Evolutionary conservation across 2,888 invertebrate species (phyloP).

Genomic region (Electrophaes corylata): DNA sequence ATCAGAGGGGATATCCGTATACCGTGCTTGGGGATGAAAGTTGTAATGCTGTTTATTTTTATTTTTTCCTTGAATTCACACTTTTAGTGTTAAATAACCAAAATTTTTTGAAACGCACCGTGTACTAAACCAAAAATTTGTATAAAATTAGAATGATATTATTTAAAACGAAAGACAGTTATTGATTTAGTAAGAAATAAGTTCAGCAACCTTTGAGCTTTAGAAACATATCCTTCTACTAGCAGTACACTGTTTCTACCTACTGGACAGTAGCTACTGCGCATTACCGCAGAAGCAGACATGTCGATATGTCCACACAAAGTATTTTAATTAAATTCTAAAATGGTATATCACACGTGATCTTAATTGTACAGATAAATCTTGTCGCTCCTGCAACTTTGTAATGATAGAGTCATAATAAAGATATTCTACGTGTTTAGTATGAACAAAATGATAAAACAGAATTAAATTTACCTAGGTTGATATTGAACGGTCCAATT

Average conservation of each 20-base stretch:
- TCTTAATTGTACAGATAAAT: conserved; percentile 45
- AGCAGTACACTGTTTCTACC: conserved; percentile 18
- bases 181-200: too few relatives aligned
- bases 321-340: conserved; percentile 45
- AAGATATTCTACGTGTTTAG: not conserved
- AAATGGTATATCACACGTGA: conserved; percentile 41
- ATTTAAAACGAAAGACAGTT: too few relatives aligned
- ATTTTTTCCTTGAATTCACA: too few relatives aligned
- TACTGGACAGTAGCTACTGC: conserved; percentile 37
- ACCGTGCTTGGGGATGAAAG: too few relatives aligned
- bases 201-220: not conserved
- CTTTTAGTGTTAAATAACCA: too few relatives aligned
- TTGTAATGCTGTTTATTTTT: too few relatives aligned
- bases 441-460: conserved; percentile 6
- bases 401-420: conserved; percentile 7
- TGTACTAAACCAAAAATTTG: too few relatives aligned
- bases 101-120: too few relatives aligned
- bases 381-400: conserved; percentile 34
- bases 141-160: too few relatives aligned
- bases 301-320: conserved; percentile 38
- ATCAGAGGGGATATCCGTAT: too few relatives aligned
- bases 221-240: conserved; percentile 6
- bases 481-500: too few relatives aligned
- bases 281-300: conserved; percentile 39
- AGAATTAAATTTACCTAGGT: not conserved